Evolutionary conservation across 1,140 invertebrate genomes (phyloP), one percentile per base, ranked within the genome.

Genomic region (Drosophila rufa): DNA sequence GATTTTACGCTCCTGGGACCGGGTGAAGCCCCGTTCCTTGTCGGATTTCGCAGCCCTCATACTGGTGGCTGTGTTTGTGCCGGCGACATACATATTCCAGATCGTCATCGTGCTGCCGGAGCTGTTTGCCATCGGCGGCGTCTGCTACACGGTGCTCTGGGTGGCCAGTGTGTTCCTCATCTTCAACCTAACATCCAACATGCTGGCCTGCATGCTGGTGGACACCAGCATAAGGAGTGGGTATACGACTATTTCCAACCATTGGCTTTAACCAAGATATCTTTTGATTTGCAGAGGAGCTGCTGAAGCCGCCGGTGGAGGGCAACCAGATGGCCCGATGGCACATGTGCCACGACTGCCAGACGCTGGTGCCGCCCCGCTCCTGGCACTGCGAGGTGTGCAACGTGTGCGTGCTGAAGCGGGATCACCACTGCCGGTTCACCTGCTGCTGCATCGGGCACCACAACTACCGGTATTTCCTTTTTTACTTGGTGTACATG

Each of bases 371-470:
- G 12, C 98, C 98, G n/a, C 97, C 97, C 9, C 94, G 98, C 65
- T 95, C 97, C 4, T 98, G 97, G 95, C 98, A 99, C 92, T 99
- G 98, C 87, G 93, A 94, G 50, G 94, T 94, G 42, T 99, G 98
- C 85, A 92, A 95, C 66, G 93, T 94, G 22, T 99, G 98, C 87
- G 96, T 99, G 46, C 91, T 99, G 6, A 98, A 98, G 92, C 94
- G 98, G 79, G 98, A 99, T 92, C 98, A 99, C 93, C 98, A 99
- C 91, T 99, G 98, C 91, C 96, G 96, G 40, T 99, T 99, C 92
- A 96, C 96, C 17, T 96, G 96, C 14, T 97, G 96, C 89, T 99
- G 98, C 93, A 94, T 99, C 22, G 98, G 98, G 1, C 96, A 98
- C 91, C 94, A 95, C 62, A 99, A 99, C 93, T 96, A 97, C 81